Evolutionary conservation across 2,797 vertebrate species (phyloP).

Genomic region (Diplodus puntazzo): DNA sequence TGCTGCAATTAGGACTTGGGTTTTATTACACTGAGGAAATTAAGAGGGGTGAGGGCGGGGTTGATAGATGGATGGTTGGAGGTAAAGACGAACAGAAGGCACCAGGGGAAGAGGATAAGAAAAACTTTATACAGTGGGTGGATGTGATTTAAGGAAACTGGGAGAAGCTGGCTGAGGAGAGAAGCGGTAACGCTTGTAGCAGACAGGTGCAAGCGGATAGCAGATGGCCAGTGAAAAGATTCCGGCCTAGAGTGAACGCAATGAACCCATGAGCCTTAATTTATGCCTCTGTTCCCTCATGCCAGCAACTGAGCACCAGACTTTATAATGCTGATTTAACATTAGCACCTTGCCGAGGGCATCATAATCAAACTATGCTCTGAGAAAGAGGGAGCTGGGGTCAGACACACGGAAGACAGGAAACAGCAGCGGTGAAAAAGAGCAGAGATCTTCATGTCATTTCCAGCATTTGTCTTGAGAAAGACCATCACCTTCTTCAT

Average conservation of each 20-base stretch:
- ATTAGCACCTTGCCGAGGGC: slow-evolving; percentile 54
- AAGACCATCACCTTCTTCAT: slow-evolving; percentile 38
- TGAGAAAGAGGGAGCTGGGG: slow-evolving; percentile 14
- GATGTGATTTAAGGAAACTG: slow-evolving; percentile 29
- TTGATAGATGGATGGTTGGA: slow-evolving; percentile 34
- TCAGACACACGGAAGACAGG: slow-evolving; percentile 31
- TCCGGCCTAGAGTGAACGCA: slow-evolving; percentile 30
- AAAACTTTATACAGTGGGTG: slow-evolving; percentile 16
- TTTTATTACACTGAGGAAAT: slow-evolving; percentile 65
- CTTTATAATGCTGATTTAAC: slow-evolving; percentile 65
- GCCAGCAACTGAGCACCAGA: slow-evolving; percentile 40
- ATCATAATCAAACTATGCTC: slow-evolving; percentile 29
- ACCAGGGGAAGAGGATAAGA: slow-evolving; percentile 16
- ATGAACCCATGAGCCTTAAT: slow-evolving; percentile 51
- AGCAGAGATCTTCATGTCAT: slow-evolving; percentile 50
- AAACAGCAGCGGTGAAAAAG: slow-evolving; percentile 42
- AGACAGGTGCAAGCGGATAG: slow-evolving; percentile 35
- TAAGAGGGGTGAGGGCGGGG: slow-evolving; percentile 20
- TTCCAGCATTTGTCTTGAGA: slow-evolving; percentile 64
- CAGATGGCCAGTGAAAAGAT: slow-evolving; percentile 40
- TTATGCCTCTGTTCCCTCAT: slow-evolving; percentile 49
- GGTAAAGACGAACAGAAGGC: slow-evolving; percentile 24
- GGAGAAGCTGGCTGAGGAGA: neutral
- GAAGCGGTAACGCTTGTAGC: neutral
- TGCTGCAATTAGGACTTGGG: slow-evolving; percentile 66